Base-by-base conservation (phyloP, 1,140 invertebrate species). In the Micrasema minimum region DNA sequence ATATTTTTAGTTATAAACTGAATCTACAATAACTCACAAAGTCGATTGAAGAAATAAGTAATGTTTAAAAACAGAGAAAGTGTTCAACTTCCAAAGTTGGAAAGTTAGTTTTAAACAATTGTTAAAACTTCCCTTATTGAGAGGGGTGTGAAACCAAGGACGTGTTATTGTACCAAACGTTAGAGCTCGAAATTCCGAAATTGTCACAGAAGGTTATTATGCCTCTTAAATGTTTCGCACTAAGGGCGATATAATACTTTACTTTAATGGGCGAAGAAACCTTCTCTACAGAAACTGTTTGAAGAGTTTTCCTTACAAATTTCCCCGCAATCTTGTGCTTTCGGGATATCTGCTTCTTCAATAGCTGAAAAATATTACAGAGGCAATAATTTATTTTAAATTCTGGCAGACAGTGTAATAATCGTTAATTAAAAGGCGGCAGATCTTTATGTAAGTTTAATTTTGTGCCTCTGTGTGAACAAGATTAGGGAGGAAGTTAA, bases 161-260 rank as follows among this genome's bases (percentile, higher is more conserved):
- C 53, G 31, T 35, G 26, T 57, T 57, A n/a, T 57, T 57, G 53
- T 16, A 57, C n/a, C 53, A 57, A 57, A 57, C 53, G 53, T 35
- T 35, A 16, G 53, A 57, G 53, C 31, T 57, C 31, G 53, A 31
- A 57, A 35, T 35, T 57, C 53, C 18, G 53, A 57, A 57, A 57
- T 57, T 57, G 53, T 57, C 53, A 57, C 53, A 57, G 53, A 57
- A 57, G 53, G 53, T 57, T 57, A 57, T 57, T 35, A 57, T 38
- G 37, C 53, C 53, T 57, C 31, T 57, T n/a, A 57, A 57, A 57
- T 57, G 53, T 57, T 57, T 57, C 53, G 53, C 18, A 57, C 53
- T 57, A 57, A 57, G 20, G 53, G 53, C 35, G 53, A 57, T 57
- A 57, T 57, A 57, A 57, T 57, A 57, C 53, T 57, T 57, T 38